Evolutionary conservation across 2,888 invertebrate genomes (phyloP), one percentile per base, ranked within the genome.

Genomic region (Heliconius aoede): DNA sequence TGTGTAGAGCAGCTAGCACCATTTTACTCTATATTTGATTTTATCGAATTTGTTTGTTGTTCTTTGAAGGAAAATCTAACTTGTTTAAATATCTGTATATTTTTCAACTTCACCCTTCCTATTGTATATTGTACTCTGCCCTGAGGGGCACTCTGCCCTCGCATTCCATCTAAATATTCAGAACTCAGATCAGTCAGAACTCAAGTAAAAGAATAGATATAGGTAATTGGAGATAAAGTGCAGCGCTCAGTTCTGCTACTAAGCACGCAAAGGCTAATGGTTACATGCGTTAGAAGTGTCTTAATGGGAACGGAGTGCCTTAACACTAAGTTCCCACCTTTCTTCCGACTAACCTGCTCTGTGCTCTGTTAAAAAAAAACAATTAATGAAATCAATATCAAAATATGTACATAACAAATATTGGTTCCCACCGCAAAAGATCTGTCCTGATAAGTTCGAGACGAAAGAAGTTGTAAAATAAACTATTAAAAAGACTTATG

Each of bases 1-100:
- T 85, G 85, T 85, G 83, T 76, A 78, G 79, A 78, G 78, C 78
- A 76, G 79, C 18, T 46, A n/a, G 8, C 24, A 7, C 67, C 15
- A 36, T 36, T 65, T 65, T 32, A 65, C 65, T 36, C 0, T 32
- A 65, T 24, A 24, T 65, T 36, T 65, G 28, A 61, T 30, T 65
- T 65, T 8, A 65, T 32, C 11, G n/a, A 64, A 8, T 65, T 65
- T 15, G 5, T 36, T 36, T 36, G 11, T 9, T 32, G 9, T 32
- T 36, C 11, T 36, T 36, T 11, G 11, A 11, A 36, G 36, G 36
- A 36, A 36, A 8, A 32, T 36, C 36, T 11, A 11, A 36, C 11
- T 36, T 11, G 36, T 36, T 1, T 36, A 36, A 36, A 11, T 36
- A 36, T 36, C 11, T 11, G 0, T 36, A 36, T 36, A 36, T 36